Evolutionary conservation across 2,888 invertebrate species (phyloP).

Genomic region (Xiphydria camelus): DNA sequence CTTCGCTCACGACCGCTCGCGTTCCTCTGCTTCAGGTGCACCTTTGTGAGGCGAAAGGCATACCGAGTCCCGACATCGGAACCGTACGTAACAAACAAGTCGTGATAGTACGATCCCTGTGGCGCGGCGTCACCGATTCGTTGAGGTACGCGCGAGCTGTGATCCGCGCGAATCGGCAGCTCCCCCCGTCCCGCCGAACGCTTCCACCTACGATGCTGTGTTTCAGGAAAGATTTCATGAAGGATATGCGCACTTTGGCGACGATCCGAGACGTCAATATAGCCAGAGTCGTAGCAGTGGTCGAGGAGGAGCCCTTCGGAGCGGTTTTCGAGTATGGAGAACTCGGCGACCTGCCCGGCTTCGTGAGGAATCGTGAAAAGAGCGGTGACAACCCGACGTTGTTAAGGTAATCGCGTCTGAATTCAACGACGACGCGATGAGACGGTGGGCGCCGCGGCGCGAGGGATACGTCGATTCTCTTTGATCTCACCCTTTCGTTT

Average conservation of each 20-base stretch:
- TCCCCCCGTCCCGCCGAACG: background rate
- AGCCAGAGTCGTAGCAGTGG: constrained; percentile 79
- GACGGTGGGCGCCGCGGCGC: no score
- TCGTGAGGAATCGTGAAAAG: constrained; percentile 54
- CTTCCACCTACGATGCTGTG: background rate
- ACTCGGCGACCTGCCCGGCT: constrained; percentile 81
- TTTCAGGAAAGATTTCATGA: constrained; percentile 81
- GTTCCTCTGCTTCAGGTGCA: constrained; percentile 73
- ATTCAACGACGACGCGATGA: no score
- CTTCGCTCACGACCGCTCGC: no score
- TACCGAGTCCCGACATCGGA: constrained; percentile 60
- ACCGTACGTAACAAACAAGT: constrained; percentile 71
- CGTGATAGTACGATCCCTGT: constrained; percentile 76
- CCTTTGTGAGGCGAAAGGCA: constrained; percentile 76
- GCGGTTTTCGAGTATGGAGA: constrained; percentile 90
- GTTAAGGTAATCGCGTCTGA: no score
- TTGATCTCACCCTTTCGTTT: constrained; percentile 47
- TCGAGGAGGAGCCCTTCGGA: constrained; percentile 83
- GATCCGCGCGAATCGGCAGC: background rate
- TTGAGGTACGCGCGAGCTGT: constrained; percentile 62
- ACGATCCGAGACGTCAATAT: constrained; percentile 83
- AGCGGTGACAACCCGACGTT: constrained; percentile 41
- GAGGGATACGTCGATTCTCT: no score
- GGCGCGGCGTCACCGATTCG: constrained; percentile 72
- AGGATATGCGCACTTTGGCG: constrained; percentile 84